Conservation (phyloP, 2,113 vertebrate species). For the Mastomys natalensis region DNA sequence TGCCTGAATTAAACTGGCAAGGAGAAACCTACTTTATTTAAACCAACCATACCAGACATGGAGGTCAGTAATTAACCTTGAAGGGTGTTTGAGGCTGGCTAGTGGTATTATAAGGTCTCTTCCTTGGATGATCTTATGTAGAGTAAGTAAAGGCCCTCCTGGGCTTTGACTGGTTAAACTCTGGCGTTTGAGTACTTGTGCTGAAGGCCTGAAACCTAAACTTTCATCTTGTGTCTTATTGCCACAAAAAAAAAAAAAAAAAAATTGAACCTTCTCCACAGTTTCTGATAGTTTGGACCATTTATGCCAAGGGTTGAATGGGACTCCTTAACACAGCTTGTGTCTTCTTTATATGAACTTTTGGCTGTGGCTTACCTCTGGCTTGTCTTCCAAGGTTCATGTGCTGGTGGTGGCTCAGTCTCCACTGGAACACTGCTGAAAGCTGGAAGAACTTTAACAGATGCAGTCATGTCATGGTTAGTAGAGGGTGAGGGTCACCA, state of each 20-base stretch:
- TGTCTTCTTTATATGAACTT: background rate
- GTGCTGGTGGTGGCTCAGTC: background rate
- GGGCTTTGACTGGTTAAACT: background rate
- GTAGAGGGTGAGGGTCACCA: too few relatives aligned
- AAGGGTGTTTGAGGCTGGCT: background rate
- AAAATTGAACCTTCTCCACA: background rate
- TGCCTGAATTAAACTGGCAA: background rate
- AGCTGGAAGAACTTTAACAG: background rate
- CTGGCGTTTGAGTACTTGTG: background rate
- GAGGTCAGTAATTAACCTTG: background rate
- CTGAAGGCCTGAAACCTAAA: background rate
- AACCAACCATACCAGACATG: background rate
- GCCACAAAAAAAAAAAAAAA: too few relatives aligned
- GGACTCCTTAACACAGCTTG: background rate
- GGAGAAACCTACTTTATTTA: background rate
- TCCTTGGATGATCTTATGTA: background rate
- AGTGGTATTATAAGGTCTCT: fast-evolving
- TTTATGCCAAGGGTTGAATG: background rate
- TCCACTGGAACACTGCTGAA: background rate
- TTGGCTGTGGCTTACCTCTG: background rate
- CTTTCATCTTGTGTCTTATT: background rate
- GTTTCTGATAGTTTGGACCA: background rate
- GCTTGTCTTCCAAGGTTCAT: background rate
- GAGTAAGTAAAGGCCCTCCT: too few relatives aligned
- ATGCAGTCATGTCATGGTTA: background rate